Percentiles rank a stretch among this genome's conserved stretches.
These are phyloP conservation scores for Bubalus kerabau DNA, from an alignment of 2,113 vertebrate genomes.

Conservation along the genomic window DNA sequence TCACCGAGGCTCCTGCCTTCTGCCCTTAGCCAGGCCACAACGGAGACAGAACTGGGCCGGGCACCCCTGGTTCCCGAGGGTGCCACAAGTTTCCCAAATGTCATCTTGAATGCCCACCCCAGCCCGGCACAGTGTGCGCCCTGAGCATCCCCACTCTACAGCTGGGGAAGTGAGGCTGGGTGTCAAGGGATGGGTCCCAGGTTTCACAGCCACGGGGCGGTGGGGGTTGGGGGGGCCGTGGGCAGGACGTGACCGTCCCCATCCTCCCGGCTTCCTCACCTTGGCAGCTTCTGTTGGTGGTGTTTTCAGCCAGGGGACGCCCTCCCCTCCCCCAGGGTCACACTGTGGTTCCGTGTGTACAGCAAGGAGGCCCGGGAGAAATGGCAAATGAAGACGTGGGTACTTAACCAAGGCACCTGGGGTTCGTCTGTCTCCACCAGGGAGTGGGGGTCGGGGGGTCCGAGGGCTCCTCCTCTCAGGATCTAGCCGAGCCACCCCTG, in stretches of 20 bases:
- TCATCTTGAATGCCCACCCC: neutral
- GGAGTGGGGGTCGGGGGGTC: neutral
- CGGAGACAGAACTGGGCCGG: neutral
- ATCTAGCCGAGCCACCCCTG: neutral
- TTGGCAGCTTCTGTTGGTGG: neutral
- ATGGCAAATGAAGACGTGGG: accelerated
- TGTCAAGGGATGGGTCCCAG: accelerated
- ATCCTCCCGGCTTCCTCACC: neutral
- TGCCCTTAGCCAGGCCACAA: neutral
- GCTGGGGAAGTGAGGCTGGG: neutral
- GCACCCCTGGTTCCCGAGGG: accelerated
- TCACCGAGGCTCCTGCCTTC: neutral
- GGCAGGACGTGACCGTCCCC: neutral
- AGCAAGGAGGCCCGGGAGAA: neutral
- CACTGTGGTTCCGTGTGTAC: neutral
- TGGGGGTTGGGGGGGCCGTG: accelerated
- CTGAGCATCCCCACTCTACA: neutral
- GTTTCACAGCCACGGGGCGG: accelerated
- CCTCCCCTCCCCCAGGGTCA: accelerated
- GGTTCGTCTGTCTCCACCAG: accelerated
- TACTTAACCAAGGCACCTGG: neutral
- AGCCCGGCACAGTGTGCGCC: accelerated
- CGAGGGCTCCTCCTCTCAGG: neutral
- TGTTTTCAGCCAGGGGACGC: neutral
- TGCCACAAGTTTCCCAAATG: neutral